Conservation (phyloP, 2,888 invertebrate genomes). For the Caradrina kadenii region DNA sequence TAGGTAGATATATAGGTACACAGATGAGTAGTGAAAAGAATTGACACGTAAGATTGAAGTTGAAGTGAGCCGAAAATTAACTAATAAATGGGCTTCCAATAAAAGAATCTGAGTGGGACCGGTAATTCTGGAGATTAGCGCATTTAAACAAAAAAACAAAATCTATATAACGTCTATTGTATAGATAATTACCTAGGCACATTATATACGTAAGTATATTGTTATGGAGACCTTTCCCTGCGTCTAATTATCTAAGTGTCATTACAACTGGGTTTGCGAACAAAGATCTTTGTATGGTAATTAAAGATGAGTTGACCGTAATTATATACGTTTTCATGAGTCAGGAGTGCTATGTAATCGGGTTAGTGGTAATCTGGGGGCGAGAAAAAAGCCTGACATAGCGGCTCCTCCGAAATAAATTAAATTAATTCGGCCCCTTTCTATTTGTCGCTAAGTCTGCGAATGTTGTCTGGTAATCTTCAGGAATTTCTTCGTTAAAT, state of each 20-base stretch:
- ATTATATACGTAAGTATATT: neutral
- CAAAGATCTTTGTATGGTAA: conserved; percentile 55
- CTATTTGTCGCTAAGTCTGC: conserved; percentile 45
- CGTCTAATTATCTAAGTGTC: conserved; percentile 22
- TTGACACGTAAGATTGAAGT: no score
- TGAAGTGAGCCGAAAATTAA: neutral
- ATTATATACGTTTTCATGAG: conserved; percentile 70
- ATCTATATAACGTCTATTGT: no score
- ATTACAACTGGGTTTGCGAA: conserved; percentile 28
- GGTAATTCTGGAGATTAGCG: no score
- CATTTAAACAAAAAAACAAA: no score
- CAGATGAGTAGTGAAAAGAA: no score
- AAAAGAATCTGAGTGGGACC: no score
- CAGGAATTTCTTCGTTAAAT: conserved; percentile 14
- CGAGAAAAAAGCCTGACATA: conserved; percentile 67
- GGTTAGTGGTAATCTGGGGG: conserved; percentile 68
- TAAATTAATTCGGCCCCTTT: conserved; percentile 66
- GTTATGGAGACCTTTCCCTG: neutral
- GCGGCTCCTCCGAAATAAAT: conserved; percentile 67
- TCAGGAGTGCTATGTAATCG: conserved; percentile 71
- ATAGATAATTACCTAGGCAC: no score
- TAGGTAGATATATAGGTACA: no score
- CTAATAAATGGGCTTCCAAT: neutral
- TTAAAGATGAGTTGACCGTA: conserved; percentile 65
- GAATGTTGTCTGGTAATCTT: conserved; percentile 39